phyloP scores from a whole-genome alignment of 2,888 invertebrate genomes.

The Apotomis turbidana region DNA sequence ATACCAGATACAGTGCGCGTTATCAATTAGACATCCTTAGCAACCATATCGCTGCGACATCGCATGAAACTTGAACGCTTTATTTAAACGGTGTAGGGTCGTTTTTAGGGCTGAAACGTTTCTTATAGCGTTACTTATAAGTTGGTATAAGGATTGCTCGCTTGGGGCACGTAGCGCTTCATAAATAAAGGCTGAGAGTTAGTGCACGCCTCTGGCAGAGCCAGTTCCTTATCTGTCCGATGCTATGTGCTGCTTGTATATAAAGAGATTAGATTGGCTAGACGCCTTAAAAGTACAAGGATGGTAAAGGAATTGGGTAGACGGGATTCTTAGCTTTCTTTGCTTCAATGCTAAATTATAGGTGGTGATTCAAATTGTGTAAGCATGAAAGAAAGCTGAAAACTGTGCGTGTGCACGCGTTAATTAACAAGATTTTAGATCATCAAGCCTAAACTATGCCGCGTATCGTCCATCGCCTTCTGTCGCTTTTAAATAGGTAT shows the following conservation, averaged over 20 bases:
- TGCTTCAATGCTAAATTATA: neutral
- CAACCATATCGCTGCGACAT: slow-evolving; percentile 46
- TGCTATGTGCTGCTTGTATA: slow-evolving; percentile 57
- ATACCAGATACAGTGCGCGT: slow-evolving; percentile 73
- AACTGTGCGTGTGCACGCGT: no score
- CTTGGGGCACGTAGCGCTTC: slow-evolving; percentile 74
- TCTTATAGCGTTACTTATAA: slow-evolving; percentile 47
- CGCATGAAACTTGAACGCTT: slow-evolving; percentile 36
- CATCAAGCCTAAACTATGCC: no score
- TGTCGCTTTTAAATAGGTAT: no score
- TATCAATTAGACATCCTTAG: slow-evolving; percentile 74
- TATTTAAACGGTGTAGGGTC: slow-evolving; percentile 45
- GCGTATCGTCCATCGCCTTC: no score
- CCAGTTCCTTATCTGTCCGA: slow-evolving; percentile 72
- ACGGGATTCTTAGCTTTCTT: neutral
- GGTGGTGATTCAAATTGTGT: neutral
- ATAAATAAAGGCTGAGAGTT: slow-evolving; percentile 78
- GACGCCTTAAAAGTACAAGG: slow-evolving; percentile 34
- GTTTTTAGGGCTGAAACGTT: slow-evolving; percentile 47
- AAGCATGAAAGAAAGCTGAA: no score
- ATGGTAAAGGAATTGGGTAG: neutral
- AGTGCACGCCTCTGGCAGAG: slow-evolving; percentile 66
- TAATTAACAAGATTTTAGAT: no score
- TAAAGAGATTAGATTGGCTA: slow-evolving; percentile 59
- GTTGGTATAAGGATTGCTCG: slow-evolving; percentile 61